These are phyloP conservation scores for Carassius gibelio DNA, from an alignment of 2,113 vertebrate species.

Conservation along the genomic window DNA sequence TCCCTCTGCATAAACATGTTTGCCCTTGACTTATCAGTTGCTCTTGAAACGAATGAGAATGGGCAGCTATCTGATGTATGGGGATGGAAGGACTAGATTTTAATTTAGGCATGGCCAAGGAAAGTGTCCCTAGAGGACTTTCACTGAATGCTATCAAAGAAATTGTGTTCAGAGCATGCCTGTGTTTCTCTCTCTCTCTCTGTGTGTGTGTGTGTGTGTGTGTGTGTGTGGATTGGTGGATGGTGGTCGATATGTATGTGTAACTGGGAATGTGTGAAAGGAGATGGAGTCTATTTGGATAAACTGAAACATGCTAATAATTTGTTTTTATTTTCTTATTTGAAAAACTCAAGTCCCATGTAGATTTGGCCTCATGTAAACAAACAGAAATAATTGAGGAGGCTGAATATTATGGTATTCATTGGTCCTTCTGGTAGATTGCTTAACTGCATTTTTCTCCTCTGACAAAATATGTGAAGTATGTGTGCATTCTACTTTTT, in stretches of 20 bases:
- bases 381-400: not conserved
- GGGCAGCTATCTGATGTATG: conserved; percentile 56
- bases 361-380: not conserved
- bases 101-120: conserved; percentile 28
- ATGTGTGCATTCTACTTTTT: not conserved
- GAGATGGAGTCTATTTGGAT: not conserved
- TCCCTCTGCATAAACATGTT: conserved; percentile 64
- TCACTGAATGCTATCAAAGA: conserved; percentile 18
- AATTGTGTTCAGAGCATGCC: not conserved
- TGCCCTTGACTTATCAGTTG: conserved; percentile 68
- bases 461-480: not conserved
- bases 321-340: not conserved
- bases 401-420: not conserved
- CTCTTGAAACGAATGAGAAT: conserved; percentile 64
- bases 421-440: too few species aligned
- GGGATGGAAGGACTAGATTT: conserved; percentile 29
- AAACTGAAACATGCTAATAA: not conserved
- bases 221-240: conserved; percentile 55
- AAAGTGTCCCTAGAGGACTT: not conserved
- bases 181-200: not conserved
- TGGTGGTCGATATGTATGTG: conserved; percentile 51
- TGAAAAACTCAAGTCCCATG: not conserved
- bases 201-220: not conserved
- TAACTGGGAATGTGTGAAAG: conserved; percentile 50
- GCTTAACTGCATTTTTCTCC: not conserved